A percentile compares a stretch with the other conserved stretches of the same genome.
Evolutionary conservation across 2,888 invertebrate species (phyloP).

Genomic region (Atrina japonica): DNA sequence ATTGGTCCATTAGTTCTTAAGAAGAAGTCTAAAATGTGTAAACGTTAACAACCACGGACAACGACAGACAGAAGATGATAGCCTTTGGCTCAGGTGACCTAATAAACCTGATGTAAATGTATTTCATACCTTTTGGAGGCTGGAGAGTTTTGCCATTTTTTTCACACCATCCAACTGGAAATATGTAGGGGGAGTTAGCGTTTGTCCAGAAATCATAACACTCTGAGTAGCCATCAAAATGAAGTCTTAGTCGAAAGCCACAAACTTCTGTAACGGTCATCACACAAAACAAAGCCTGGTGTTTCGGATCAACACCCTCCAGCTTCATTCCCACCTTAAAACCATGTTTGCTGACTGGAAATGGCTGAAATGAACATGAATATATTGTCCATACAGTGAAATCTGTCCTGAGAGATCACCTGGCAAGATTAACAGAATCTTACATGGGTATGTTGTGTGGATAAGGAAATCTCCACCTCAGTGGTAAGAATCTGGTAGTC

Average conservation of each 20-base stretch:
- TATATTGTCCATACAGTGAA: no score
- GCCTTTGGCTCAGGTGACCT: no score
- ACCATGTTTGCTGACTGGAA: constrained; percentile 89
- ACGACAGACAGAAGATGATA: not conserved
- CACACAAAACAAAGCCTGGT: constrained; percentile 94
- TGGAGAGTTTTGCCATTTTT: constrained; percentile 89
- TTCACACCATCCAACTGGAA: constrained; percentile 96
- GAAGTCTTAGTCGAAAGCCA: constrained; percentile 91
- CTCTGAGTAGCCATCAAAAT: constrained; percentile 95
- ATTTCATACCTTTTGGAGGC: constrained; percentile 86
- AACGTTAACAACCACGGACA: no score
- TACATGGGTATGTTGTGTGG: no score
- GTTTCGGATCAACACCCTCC: constrained; percentile 96
- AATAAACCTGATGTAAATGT: no score
- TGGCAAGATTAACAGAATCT: not conserved
- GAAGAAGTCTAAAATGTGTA: no score
- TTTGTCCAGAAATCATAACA: constrained; percentile 96
- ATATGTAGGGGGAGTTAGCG: constrained; percentile 94
- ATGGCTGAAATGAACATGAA: constrained; percentile 82
- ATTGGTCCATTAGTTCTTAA: no score
- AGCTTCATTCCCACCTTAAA: constrained; percentile 90
- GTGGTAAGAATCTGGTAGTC: not conserved
- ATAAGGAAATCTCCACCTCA: no score
- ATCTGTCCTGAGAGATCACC: no score
- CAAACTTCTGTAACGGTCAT: constrained; percentile 88